Evolutionary conservation across 2,888 invertebrate species (phyloP), one percentile per base, ranked within the genome.

Genomic region (Lysandra coridon): DNA sequence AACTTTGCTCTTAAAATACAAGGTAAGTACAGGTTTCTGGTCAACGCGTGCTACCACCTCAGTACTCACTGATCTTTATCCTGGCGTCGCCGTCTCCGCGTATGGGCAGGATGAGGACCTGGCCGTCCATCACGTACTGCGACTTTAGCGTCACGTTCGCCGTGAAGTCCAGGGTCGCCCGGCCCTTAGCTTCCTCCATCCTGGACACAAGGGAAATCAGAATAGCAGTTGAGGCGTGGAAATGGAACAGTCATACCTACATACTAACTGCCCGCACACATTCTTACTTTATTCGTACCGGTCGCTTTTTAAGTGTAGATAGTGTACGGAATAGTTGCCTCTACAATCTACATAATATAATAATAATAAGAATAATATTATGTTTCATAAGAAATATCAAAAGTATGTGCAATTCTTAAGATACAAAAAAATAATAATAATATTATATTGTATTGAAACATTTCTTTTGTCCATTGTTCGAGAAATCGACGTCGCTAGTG

Each of bases 101-200:
- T 84, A 95, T 95, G 60, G 95, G 95, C 53, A 95, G 87, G 81
- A 95, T 94, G 78, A 95, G 91, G 2, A 95, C 85, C 81, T 94
- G 91, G 0, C 95, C 95, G 81, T 93, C 90, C 88, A 95, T 94
- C 79, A 89, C 92, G 84, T 95, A 95, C 81, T 95, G 89, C 0
- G 94, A 95, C 82, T 92, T 92, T 79, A 95, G 88, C 0, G 93
- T 93, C 79, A 95, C 91, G 84, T 94, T 95, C 73, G 95, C 93
- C 0, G 94, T 92, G 85, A 93, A 92, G 87, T 95, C 95, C 40
- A 95, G 81, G 1, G 84, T 83, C 0, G 91, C 91, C 80, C 92
- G 92, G 30, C 91, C 90, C 73, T 91, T 90, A 0, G 87, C 88
- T 0, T 85, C 82, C 81, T 90, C 89, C 64, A 94, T 87, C 81